Conservation (phyloP, 2,888 invertebrate genomes). For the Elmis aenea region DNA sequence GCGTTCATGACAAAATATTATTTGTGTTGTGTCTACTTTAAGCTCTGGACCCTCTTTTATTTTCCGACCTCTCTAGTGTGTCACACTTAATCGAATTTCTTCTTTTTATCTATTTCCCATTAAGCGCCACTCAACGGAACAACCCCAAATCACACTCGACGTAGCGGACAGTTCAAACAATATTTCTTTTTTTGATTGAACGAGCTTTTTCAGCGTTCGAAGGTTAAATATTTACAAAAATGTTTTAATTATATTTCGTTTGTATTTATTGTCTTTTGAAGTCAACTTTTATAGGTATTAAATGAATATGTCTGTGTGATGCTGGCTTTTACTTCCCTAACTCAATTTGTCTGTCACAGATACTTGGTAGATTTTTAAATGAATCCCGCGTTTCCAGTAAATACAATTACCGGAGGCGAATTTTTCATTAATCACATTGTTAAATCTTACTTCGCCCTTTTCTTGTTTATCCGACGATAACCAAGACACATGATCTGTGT, state of each 20-base stretch:
- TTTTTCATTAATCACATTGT: slow-evolving; percentile 31
- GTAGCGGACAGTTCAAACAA: slow-evolving; percentile 15
- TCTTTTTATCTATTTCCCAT: slow-evolving; percentile 28
- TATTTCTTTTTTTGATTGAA: slow-evolving; percentile 4
- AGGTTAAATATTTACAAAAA: no score
- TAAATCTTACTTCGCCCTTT: slow-evolving; percentile 21
- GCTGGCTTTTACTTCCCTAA: slow-evolving; percentile 2
- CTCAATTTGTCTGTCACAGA: slow-evolving; percentile 17
- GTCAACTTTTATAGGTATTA: no score
- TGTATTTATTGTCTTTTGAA: no score
- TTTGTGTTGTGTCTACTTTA: slow-evolving; percentile 17
- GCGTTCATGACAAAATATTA: slow-evolving; percentile 18
- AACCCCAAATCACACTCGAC: slow-evolving; percentile 14
- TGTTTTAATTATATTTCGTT: no score
- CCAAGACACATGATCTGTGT: slow-evolving; percentile 23
- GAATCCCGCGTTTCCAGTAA: slow-evolving; percentile 19
- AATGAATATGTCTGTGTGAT: no score
- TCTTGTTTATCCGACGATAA: slow-evolving; percentile 16
- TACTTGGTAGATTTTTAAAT: slow-evolving; percentile 24
- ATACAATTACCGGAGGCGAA: slow-evolving; percentile 26
- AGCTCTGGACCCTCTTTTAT: slow-evolving; percentile 10
- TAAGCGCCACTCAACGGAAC: slow-evolving; percentile 15
- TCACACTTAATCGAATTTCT: slow-evolving; percentile 28
- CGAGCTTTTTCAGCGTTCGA: no score
- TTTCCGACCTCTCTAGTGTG: slow-evolving; percentile 18